Evolutionary conservation across 1,140 invertebrate species (phyloP), one percentile per base, ranked within the genome.

Genomic region (Drosophila ironensis): DNA sequence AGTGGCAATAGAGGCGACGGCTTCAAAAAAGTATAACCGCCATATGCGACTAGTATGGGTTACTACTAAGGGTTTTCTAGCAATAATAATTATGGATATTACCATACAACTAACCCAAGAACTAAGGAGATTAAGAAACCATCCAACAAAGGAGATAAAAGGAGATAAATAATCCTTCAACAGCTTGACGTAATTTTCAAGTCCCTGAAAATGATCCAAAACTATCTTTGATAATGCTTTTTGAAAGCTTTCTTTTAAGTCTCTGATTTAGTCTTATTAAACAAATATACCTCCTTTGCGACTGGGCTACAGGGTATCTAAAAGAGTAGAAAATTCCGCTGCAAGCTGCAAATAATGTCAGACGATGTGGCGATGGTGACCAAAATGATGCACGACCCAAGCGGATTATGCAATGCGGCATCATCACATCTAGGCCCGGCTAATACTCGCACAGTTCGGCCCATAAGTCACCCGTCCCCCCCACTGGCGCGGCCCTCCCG

Each of bases 301-400:
- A 1, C 4, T 4, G 1, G 0, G 20, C 5, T 8, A 11, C 3
- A 60, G 52, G 56, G 52, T 57, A 60, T 44, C 11, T 41, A 2
- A 17, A 41, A 46, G 7, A 38, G 22, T n/a, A 59, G 17, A 59
- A 45, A 45, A 27, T 57, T 70, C 69, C 73, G 37, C 30, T 56
- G 67, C 77, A 69, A 70, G 51, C 40, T 78, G 80, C 69, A 84
- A 82, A 82, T 86, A 82, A 82, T 82, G 78, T 82, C 74, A 61
- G 60, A 14, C 56, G 12, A 57, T 78, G 61, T 22, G 20, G 38
- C 41, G 38, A 38, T 60, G 46, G 66, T 80, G 66, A 28, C 68
- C 78, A 66, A 84, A 82, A 84, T 84, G 78, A 84, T 84, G 78
- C 78, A 84, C 73, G 69, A 42, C 74, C 47, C 60, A 4, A 24